Evolutionary conservation across 2,113 vertebrate species (phyloP), one percentile per base, ranked within the genome.

Genomic region (Heliornis fulica): DNA sequence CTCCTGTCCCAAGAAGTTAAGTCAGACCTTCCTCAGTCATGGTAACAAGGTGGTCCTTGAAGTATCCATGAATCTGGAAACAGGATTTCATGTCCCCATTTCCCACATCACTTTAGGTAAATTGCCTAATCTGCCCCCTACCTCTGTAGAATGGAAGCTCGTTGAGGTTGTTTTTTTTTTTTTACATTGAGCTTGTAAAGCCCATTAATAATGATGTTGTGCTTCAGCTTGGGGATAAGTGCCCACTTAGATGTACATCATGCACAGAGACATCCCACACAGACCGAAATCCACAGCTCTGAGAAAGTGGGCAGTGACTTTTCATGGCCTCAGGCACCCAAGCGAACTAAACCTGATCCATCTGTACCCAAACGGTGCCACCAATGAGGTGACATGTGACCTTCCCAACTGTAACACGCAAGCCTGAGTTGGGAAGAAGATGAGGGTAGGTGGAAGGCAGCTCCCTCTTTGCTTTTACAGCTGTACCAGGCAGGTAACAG

Each of bases 211-310:
- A 66, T 1, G 15, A 63, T 26, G 57, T 65, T 66, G 43, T 72
- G 12, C 54, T 43, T 60, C 61, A 71, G n/a, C 45, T 76, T 36
- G 40, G 11, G 50, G 51, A 0, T 13, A 23, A 85, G 57, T 7
- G 43, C 48, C 45, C 68, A 7, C 41, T 43, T 9, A 19, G 71
- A 36, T 31, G 48, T 34, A 48, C 3, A 19, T 68, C 60, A 15
- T 0, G 0, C 0, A 1, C 60, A 50, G 22, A 56, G 61, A 31
- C 21, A 36, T 20, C 41, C 65, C 15, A 7, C 31, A 11, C 0
- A 1, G 43, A 54, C 31, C 11, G 36, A 82, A 83, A 59, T 13
- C 48, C 80, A 57, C 16, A 36, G 7, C 38, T 31, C 41, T 0
- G 0, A 79, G 46, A 70, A 36, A 59, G 34, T 17, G 71, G 51